Percentiles rank a stretch among this genome's conserved stretches.
These are phyloP conservation scores for Malurus elegans DNA, from an alignment of 2,113 vertebrate species.

Conservation along the genomic window DNA sequence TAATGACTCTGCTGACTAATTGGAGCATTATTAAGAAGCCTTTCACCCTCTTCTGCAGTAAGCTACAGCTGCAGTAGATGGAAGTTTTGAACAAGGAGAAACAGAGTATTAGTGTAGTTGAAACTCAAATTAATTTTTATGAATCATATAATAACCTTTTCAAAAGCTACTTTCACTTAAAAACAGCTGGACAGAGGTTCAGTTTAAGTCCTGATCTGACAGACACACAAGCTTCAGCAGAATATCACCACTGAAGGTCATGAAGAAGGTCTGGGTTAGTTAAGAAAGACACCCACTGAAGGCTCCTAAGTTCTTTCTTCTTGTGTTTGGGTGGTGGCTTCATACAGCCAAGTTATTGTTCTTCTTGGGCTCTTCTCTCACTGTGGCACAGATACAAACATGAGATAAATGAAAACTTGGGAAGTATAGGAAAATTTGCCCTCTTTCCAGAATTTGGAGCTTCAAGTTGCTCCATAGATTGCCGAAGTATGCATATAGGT, in stretches of 20 bases:
- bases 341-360: background rate
- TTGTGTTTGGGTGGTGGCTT: background rate
- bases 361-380: background rate
- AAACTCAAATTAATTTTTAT: background rate
- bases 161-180: background rate
- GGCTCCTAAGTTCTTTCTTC: background rate
- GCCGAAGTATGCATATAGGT: background rate
- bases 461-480: background rate
- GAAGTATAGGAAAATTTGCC: background rate
- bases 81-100: background rate
- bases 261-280: background rate
- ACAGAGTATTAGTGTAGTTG: background rate
- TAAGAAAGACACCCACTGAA: background rate
- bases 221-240: background rate
- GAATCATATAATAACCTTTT: background rate
- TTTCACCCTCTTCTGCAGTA: background rate
- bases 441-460: background rate
- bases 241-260: background rate
- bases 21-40: background rate
- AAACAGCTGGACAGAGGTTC: background rate
- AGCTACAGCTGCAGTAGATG: background rate
- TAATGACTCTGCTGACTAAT: background rate
- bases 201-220: background rate
- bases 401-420: background rate
- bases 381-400: background rate